A percentile compares a stretch with the other conserved stretches of the same genome.
These are phyloP conservation scores for Ectropis crepuscularia DNA, from an alignment of 2,888 invertebrate genomes.

Conservation along the genomic window DNA sequence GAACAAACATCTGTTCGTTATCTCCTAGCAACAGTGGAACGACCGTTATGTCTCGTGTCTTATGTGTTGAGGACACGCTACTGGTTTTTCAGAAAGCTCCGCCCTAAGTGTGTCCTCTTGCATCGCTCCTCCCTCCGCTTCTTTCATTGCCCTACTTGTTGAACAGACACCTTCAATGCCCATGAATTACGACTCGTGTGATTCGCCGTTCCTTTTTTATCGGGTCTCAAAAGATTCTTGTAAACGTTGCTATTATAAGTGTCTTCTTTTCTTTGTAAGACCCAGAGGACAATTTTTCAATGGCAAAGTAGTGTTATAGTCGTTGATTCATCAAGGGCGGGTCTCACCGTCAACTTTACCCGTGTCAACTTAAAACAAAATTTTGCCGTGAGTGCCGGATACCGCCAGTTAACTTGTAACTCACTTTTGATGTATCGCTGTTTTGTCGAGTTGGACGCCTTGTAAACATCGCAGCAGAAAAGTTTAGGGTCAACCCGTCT, in stretches of 20 bases:
- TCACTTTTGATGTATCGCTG: conserved; percentile 82
- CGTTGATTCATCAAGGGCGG: conserved; percentile 62
- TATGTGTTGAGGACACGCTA: conserved; percentile 71
- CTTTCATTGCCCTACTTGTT: conserved; percentile 73
- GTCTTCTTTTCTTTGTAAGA: conserved; percentile 43
- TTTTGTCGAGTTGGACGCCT: conserved; percentile 73
- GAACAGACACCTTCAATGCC: conserved; percentile 67
- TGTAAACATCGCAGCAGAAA: conserved; percentile 71
- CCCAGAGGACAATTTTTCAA: conserved; percentile 52
- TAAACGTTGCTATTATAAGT: conserved; percentile 44
- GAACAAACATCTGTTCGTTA: conserved; percentile 65
- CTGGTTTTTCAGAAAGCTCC: conserved; percentile 77
- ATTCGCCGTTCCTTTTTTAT: conserved; percentile 64
- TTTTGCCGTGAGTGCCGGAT: conserved; percentile 64
- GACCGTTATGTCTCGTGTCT: conserved; percentile 69
- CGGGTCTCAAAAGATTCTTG: conserved; percentile 45
- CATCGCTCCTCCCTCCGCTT: conserved; percentile 78
- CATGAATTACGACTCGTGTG: conserved; percentile 66
- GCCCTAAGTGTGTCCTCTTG: conserved; percentile 72
- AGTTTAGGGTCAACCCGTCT: conserved; percentile 67
- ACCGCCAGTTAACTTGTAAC: conserved; percentile 75
- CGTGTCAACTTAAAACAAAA: conserved; percentile 72
- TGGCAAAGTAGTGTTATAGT: conserved; percentile 56
- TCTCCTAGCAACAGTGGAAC: conserved; percentile 70
- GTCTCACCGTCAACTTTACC: conserved; percentile 51